Percentiles rank a stretch among this genome's conserved stretches.
phyloP scores from a whole-genome alignment of 2,113 vertebrate species.

The Grantiella picta region DNA sequence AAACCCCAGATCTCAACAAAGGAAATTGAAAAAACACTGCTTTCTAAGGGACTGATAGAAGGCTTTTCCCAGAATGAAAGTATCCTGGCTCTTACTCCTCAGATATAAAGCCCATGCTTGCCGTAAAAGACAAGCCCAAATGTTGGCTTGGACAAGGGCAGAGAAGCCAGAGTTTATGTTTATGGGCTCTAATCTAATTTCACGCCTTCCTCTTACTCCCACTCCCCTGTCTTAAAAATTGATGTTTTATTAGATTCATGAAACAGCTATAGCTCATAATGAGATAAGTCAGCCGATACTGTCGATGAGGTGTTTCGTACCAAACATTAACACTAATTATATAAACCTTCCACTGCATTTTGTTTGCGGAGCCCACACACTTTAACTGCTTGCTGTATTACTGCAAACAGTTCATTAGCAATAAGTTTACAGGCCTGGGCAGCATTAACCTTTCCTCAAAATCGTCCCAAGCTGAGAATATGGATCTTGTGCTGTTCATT shows the following conservation, averaged over 20 bases:
- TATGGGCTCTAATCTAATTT: slow-evolving; percentile 44
- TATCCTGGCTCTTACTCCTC: not conserved
- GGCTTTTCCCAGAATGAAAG: not conserved
- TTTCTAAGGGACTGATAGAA: not conserved
- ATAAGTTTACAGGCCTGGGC: not conserved
- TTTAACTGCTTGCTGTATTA: not conserved
- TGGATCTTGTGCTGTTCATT: slow-evolving; percentile 21
- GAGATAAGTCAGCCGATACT: not conserved
- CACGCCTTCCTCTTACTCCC: not conserved
- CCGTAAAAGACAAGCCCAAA: not conserved
- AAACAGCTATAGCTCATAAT: not conserved
- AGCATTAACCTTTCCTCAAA: slow-evolving; percentile 40
- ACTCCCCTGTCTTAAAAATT: slow-evolving; percentile 26
- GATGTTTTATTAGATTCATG: slow-evolving; percentile 14
- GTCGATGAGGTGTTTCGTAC: not conserved
- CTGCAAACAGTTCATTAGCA: slow-evolving; percentile 6
- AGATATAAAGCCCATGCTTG: not conserved
- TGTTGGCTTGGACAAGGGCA: not conserved
- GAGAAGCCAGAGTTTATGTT: not conserved
- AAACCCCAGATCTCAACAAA: not conserved
- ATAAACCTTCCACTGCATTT: not conserved
- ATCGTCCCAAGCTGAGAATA: not conserved
- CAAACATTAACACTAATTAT: slow-evolving; percentile 15
- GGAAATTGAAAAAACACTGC: not conserved
- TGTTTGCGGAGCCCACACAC: not conserved